Base-by-base conservation (phyloP, 2,888 invertebrate genomes). In the Rotaria socialis region DNA sequence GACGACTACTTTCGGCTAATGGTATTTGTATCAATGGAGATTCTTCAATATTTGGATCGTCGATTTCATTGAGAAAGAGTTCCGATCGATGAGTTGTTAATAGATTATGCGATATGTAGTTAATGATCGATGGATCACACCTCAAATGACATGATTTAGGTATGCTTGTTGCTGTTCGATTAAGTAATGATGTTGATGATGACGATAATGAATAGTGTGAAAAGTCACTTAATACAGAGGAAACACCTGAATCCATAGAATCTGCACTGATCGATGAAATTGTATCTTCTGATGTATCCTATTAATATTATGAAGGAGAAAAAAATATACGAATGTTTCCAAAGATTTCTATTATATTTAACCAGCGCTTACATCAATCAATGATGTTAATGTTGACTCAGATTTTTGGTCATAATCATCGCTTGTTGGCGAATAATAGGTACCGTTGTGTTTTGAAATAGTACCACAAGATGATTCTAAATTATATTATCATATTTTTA, bases 91-190 rank as follows among this genome's bases (percentile, higher is more conserved):
- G 24, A 47, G 24, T 80, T 80, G 47, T 47, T 24, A 80, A 43
- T 47, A 80, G 47, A 47, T 80, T 47, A 80, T 80, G 43, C 22
- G 43, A 47, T 8, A 80, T 10, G 47, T 80, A 80, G 47, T 80
- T 80, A 14, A 80, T 80, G 24, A 47, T 80, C 11, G 80, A 80
- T 80, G 43, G 47, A 80, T 80, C 47, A 80, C 80, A 80, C 80
- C 80, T 80, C 47, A 67, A 19, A 67, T 67, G 67, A 67, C 27
- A 10, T 67, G 35, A 67, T 67, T 67, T 35, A 19, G 55, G 19
- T 55, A 55, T 19, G 3, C 19, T 0, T 67, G 16, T 24, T 60
- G n/a, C 8, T 27, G 58, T 60, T 56, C 56, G 56, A 56, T 56
- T 56, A 24, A 56, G 22, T 56, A 55, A 19, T 55, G 19, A 55